Percentiles rank a stretch among this genome's conserved stretches.
These are phyloP conservation scores for Trialeurodes vaporariorum DNA, from an alignment of 1,140 invertebrate genomes.

Conservation along the genomic window DNA sequence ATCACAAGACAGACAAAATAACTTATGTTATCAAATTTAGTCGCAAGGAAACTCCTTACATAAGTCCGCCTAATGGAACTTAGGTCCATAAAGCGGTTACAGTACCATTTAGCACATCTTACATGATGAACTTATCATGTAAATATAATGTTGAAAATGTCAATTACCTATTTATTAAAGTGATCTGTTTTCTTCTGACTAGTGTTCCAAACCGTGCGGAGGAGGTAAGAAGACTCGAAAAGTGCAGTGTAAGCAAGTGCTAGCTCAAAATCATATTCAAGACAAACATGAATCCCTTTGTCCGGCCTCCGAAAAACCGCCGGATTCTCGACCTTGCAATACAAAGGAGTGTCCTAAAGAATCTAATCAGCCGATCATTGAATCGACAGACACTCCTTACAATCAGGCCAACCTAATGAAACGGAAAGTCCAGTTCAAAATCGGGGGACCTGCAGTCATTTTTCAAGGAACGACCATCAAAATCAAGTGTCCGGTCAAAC, in stretches of 20 bases:
- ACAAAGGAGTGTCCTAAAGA: slow-evolving; percentile 58
- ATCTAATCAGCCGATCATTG: slow-evolving; percentile 48
- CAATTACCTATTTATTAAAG: too few relatives aligned
- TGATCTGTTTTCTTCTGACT: slow-evolving; percentile 17
- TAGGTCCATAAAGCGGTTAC: too few relatives aligned
- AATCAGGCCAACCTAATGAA: slow-evolving; percentile 65
- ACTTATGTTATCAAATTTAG: too few relatives aligned
- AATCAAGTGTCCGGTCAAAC: slow-evolving; percentile 79
- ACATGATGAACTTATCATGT: too few relatives aligned
- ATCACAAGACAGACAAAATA: too few relatives aligned
- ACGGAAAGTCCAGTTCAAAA: slow-evolving; percentile 56
- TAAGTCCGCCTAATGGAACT: too few relatives aligned
- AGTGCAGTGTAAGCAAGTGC: slow-evolving; percentile 80
- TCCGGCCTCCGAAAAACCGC: slow-evolving; percentile 45
- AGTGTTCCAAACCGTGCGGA: slow-evolving; percentile 82
- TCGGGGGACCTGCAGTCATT: slow-evolving; percentile 70
- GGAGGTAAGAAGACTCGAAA: slow-evolving; percentile 61
- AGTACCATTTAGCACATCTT: too few relatives aligned
- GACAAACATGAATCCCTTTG: slow-evolving; percentile 21
- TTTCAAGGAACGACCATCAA: slow-evolving; percentile 77
- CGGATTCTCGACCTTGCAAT: slow-evolving; percentile 66
- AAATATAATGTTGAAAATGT: too few relatives aligned
- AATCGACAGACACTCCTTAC: slow-evolving; percentile 51
- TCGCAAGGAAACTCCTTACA: too few relatives aligned
- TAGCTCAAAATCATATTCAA: slow-evolving; percentile 61